phyloP scores from a whole-genome alignment of 2,888 invertebrate species.

The Marasmarcha lunaedactyla region DNA sequence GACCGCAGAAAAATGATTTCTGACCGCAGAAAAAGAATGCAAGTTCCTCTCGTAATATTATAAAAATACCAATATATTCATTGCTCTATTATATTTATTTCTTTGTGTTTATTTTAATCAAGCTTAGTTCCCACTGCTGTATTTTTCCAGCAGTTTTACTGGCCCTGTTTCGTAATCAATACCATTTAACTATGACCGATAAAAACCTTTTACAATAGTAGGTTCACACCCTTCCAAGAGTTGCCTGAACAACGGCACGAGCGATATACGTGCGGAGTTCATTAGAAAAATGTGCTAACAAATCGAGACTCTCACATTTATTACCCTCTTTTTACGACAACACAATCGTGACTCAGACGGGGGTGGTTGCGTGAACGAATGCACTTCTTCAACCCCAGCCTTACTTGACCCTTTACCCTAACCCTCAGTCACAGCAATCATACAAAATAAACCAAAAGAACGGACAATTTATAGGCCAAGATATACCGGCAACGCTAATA shows the following conservation, averaged over 20 bases:
- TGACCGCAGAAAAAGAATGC: no score
- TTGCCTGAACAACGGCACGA: neutral
- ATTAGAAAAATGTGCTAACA: neutral
- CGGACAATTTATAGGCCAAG: neutral
- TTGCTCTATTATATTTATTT: no score
- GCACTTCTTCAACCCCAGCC: neutral
- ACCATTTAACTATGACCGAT: no score
- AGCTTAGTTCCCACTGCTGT: no score
- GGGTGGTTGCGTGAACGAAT: neutral
- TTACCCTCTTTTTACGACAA: neutral
- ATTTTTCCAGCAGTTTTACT: no score
- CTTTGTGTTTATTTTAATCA: no score
- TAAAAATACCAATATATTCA: no score
- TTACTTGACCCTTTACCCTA: neutral
- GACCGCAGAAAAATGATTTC: no score
- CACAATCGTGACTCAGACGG: neutral
- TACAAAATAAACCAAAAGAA: neutral
- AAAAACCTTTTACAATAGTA: no score
- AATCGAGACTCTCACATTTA: neutral
- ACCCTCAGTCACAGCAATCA: neutral
- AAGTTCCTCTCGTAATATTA: no score
- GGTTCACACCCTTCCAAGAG: no score
- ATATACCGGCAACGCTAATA: neutral
- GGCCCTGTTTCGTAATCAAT: no score
- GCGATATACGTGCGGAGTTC: neutral